These are phyloP conservation scores for Neomorphus geoffroyi DNA, from an alignment of 2,797 vertebrate species.

Conservation along the genomic window DNA sequence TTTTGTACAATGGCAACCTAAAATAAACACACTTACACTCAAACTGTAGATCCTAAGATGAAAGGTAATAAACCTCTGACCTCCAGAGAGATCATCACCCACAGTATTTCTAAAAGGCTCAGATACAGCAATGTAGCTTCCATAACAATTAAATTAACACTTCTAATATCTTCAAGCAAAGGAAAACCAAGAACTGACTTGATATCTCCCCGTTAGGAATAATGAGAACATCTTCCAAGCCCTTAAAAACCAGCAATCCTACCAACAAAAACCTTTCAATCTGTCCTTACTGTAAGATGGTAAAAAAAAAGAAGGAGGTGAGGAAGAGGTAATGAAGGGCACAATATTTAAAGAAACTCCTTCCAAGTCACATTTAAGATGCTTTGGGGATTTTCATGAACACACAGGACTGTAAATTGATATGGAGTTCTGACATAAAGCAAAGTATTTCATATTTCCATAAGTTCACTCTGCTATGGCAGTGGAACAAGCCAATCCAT, in stretches of 20 bases:
- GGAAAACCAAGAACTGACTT: background rate
- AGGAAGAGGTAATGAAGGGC: background rate
- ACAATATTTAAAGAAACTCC: background rate
- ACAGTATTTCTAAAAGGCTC: background rate
- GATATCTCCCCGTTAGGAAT: background rate
- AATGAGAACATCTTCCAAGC: background rate
- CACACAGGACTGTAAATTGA: background rate
- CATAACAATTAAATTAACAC: background rate
- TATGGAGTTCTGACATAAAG: slow-evolving; percentile 2
- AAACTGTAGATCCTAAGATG: background rate
- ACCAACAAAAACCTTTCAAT: background rate
- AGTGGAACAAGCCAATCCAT: background rate
- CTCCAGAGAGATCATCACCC: background rate
- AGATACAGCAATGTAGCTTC: background rate
- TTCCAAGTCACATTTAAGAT: background rate
- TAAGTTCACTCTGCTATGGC: background rate
- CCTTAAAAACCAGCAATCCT: background rate
- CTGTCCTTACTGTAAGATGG: background rate
- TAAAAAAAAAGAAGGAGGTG: background rate
- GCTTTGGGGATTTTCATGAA: background rate
- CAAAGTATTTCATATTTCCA: background rate
- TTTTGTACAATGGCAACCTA: background rate
- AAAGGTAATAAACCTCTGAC: background rate
- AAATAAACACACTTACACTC: background rate
- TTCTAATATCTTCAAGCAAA: background rate